Base-by-base conservation (phyloP, 1,140 invertebrate genomes). In the Zaprionus inermis region DNA sequence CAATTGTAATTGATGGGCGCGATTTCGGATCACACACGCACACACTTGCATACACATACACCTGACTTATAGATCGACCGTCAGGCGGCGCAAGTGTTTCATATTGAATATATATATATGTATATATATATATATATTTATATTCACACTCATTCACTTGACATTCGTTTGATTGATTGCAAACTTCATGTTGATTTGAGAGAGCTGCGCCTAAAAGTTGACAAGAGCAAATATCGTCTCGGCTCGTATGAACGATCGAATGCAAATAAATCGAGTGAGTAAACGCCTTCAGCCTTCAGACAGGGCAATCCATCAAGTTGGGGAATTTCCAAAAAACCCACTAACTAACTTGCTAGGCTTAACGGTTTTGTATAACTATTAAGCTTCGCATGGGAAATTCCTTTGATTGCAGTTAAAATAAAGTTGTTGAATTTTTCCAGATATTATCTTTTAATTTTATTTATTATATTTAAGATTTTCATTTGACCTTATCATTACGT, bases 1-100 rank as follows among this genome's bases (percentile, higher is more conserved):
- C 72, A 86, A 86, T 83, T 86, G 79, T 83, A 83, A 86, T 86
- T 86, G 83, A 86, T 86, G 72, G 66, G 56, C 52, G 38, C 46
- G 56, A 52, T 59, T 68, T 61, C 61, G n/a, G 22, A 59, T 14
- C 32, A 56, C 55, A 57, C 55, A 61, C 46, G 22, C 16, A 22
- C 28, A 49, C 28, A 69, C 24, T 49, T 30, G 34, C 14, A 22
- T 34, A 32, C 46, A 36, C 24, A 51, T 18, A 70, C 16, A 49
- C 32, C 71, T 69, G 60, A 76, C 66, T 73, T 73, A 51, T 67
- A 67, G 61, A 67, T 76, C 60, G 61, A 72, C 66, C 63, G 52
- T 36, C 30, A 14, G 61, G 41, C 54, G 44, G 44, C 51, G 20
- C 30, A 56, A 66, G n/a, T 66, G 55, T 66, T 66, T 66, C 24